Percentiles rank a stretch among this genome's conserved stretches.
phyloP scores from a whole-genome alignment of 2,797 vertebrate genomes.

The Urophycis tenuis region DNA sequence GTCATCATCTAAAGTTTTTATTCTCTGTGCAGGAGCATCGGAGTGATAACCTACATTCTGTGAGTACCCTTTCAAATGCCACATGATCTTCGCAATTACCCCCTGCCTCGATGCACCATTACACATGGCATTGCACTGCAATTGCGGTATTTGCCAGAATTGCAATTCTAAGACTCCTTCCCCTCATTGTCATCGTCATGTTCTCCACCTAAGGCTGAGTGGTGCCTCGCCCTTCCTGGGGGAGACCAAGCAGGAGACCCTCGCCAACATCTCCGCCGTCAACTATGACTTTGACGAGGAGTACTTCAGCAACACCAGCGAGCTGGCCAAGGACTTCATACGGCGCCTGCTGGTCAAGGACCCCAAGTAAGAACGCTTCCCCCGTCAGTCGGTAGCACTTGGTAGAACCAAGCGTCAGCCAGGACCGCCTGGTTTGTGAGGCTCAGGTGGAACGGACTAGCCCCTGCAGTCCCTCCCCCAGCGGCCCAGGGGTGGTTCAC shows the following conservation, averaged over 20 bases:
- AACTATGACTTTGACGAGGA: slow-evolving; percentile 97
- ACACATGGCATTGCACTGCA: neutral
- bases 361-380: slow-evolving; percentile 80
- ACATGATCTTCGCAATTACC: neutral
- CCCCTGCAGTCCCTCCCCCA: no score
- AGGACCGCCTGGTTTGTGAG: neutral
- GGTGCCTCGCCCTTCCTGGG: slow-evolving; percentile 94
- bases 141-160: neutral
- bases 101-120: slow-evolving; percentile 5
- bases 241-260: slow-evolving; percentile 94
- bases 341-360: slow-evolving; percentile 92
- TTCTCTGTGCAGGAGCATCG: slow-evolving; percentile 83
- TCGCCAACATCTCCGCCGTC: slow-evolving; percentile 94
- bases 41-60: slow-evolving; percentile 97
- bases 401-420: neutral
- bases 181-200: neutral
- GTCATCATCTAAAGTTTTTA: slow-evolving; percentile 33
- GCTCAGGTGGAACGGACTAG: no score
- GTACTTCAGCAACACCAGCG: slow-evolving; percentile 94
- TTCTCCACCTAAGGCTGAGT: slow-evolving; percentile 70
- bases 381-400: neutral
- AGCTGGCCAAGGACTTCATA: slow-evolving; percentile 97
- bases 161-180: neutral
- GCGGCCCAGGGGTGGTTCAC: neutral
- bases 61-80: slow-evolving; percentile 70